Evolutionary conservation across 2,113 vertebrate genomes (phyloP), one percentile per base, ranked within the genome.

Genomic region (Albula goreensis): DNA sequence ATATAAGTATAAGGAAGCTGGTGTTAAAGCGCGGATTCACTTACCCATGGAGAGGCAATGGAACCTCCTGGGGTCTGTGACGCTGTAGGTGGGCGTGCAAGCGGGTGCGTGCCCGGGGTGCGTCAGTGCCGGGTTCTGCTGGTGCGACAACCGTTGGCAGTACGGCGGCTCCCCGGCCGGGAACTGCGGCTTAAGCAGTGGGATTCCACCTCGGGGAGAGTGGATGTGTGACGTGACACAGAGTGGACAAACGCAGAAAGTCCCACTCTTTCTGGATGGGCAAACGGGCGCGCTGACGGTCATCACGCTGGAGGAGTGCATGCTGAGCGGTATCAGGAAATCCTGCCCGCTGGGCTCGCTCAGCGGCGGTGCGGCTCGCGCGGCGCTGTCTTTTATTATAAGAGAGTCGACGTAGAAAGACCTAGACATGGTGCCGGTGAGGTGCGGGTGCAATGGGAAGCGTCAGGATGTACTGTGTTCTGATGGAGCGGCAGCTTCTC

Each of bases 351-450:
- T 90, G 80, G 97, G 97, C 56, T 97, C 96, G 83, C 93, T 93
- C 63, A 94, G 91, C 2, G 96, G 95, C 85, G 31, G 31, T 41
- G 95, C 93, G 6, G 97, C 96, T 90, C 97, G 93, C 80, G 95
- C 95, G n/a, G 97, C 31, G 31, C 31, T 93, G 87, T 99, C 98
- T 95, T 99, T 99, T 94, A 99, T 96, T 90, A 99, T 99, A 90
- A 99, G 95, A 87, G 98, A 99, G 90, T 99, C 98, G 25, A 99
- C 98, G 90, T 99, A 99, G 93, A 99, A 99, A 86, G 98, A 99
- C 88, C 98, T 97, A 87, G 98, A 99, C 98, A 99, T 99, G 94
- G 86, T 80, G 91, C 91, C 81, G 87, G 74, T 52, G 91, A 85
- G 88, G 86, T 79, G 80, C 74, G 86, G 89, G 86, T 79, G 80